Conservation (phyloP, 1,140 invertebrate species). For the Ostrea denselamellosa region DNA sequence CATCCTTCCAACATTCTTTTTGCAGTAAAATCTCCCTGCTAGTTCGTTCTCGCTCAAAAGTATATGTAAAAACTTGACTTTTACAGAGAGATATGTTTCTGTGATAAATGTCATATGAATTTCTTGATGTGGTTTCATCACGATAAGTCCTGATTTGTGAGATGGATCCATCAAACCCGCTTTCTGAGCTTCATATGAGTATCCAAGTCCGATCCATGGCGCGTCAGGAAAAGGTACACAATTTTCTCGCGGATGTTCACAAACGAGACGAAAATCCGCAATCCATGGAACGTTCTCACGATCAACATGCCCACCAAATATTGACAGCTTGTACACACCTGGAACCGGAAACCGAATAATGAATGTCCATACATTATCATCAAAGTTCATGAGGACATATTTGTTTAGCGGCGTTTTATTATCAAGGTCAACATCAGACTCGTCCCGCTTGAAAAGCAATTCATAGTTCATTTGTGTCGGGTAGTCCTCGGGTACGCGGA, state of each 20-base stretch:
- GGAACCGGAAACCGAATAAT: conserved; percentile 47
- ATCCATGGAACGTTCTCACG: conserved; percentile 23
- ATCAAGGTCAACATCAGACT: conserved; percentile 36
- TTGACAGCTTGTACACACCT: conserved; percentile 53
- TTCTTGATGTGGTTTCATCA: conserved; percentile 48
- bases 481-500: conserved; percentile 48
- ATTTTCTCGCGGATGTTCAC: conserved; percentile 46
- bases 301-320: conserved; percentile 44
- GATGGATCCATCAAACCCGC: conserved; percentile 41
- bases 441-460: conserved; percentile 44
- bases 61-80: conserved; percentile 52
- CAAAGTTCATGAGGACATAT: conserved; percentile 48
- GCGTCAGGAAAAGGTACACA: conserved; percentile 44
- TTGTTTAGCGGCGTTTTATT: conserved; percentile 10
- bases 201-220: conserved; percentile 53
- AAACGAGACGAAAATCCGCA: conserved; percentile 54
- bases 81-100: conserved; percentile 49
- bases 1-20: conserved; percentile 43
- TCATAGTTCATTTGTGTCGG: conserved; percentile 51
- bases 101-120: conserved; percentile 55
- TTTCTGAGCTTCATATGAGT: conserved; percentile 38
- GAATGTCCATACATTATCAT: conserved; percentile 46
- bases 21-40: conserved; percentile 20
- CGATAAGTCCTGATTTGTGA: conserved; percentile 54
- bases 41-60: conserved; percentile 34